Conservation (phyloP, 2,888 invertebrate genomes). For the Xestia xanthographa region DNA sequence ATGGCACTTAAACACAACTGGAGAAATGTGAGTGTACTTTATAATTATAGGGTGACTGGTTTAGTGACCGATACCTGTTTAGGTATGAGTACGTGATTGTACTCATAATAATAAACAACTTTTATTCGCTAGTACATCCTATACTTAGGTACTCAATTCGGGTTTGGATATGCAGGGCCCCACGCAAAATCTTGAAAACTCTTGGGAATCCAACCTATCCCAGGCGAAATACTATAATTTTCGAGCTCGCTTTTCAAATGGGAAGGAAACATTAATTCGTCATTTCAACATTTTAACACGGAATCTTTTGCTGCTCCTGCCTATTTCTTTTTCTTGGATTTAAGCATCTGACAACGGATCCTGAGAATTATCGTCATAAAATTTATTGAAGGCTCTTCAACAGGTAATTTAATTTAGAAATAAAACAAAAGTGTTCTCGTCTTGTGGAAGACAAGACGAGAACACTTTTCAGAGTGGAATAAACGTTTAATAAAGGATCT, state of each 20-base stretch:
- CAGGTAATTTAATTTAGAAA: neutral
- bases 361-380: neutral
- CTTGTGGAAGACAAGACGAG: no score
- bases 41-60: neutral
- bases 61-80: no score
- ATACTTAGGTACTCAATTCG: no score
- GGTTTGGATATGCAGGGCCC: no score
- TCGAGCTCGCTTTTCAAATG: neutral
- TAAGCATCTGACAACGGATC: neutral
- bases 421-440: neutral
- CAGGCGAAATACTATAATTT: no score
- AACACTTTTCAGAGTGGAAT: constrained; percentile 3
- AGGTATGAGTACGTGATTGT: no score
- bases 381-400: neutral
- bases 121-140: no score
- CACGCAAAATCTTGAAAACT: no score
- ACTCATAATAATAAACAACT: no score
- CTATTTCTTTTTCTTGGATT: neutral
- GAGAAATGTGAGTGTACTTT: neutral
- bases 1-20: neutral
- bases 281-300: neutral
- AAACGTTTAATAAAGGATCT: neutral
- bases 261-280: neutral
- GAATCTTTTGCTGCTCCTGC: neutral
- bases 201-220: no score